These are phyloP conservation scores for Drosophila varians DNA, from an alignment of 1,140 invertebrate species.

Conservation along the genomic window DNA sequence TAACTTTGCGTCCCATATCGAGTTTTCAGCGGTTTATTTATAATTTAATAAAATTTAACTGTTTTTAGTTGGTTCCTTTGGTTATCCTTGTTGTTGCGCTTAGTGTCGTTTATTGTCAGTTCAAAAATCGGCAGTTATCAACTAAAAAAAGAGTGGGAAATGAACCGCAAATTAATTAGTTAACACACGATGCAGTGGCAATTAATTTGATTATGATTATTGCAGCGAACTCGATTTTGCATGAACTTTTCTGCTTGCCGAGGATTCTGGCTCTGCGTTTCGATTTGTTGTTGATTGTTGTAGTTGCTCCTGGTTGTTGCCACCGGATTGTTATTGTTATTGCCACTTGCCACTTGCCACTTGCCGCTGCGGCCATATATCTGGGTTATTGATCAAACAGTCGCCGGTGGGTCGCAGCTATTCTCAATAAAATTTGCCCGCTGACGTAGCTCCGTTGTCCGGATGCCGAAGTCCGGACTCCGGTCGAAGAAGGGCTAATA, in stretches of 20 bases:
- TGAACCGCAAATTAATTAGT: background rate
- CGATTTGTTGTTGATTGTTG: slow-evolving; percentile 15
- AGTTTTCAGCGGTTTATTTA: background rate
- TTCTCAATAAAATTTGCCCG: slow-evolving; percentile 14
- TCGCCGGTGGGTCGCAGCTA: slow-evolving; percentile 5
- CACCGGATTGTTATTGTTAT: slow-evolving; percentile 15
- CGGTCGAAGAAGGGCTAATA: background rate
- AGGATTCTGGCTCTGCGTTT: slow-evolving; percentile 17
- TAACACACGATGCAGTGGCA: slow-evolving; percentile 36
- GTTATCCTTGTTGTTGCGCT: slow-evolving; percentile 10
- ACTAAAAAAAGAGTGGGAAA: slow-evolving; percentile 10
- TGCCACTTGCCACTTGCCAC: background rate
- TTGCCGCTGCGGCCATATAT: slow-evolving; percentile 16
- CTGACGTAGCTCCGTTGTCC: slow-evolving; percentile 45
- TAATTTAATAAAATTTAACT: background rate
- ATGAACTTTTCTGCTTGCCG: slow-evolving; percentile 13
- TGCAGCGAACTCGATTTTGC: slow-evolving; percentile 15
- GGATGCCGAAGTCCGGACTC: slow-evolving; percentile 10
- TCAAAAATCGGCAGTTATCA: slow-evolving; percentile 58
- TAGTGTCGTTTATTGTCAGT: slow-evolving; percentile 47
- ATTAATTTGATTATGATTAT: slow-evolving; percentile 51
- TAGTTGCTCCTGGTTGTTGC: slow-evolving; percentile 2
- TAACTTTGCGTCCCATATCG: slow-evolving; percentile 91
- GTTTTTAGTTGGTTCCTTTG: slow-evolving; percentile 8
- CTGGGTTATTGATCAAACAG: slow-evolving; percentile 64